Conservation (phyloP, 1,140 invertebrate species). For the Mesaphorura yosii region DNA sequence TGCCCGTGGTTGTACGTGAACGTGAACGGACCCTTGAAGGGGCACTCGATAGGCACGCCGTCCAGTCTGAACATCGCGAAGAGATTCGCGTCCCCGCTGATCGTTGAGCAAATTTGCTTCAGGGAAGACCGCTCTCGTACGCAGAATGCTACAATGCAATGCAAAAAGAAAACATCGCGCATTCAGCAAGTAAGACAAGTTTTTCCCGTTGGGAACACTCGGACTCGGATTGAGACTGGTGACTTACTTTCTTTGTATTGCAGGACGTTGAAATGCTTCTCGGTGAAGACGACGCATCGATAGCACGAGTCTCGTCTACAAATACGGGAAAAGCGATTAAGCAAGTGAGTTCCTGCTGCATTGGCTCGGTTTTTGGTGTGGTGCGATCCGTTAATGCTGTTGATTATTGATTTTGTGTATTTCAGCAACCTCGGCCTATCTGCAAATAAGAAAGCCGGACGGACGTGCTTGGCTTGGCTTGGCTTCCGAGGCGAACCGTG, state of each 20-base stretch:
- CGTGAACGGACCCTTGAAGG: conserved; percentile 63
- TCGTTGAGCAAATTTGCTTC: conserved; percentile 64
- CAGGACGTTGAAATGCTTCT: conserved; percentile 51
- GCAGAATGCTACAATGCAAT: conserved; percentile 58
- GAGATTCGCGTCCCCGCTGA: conserved; percentile 72
- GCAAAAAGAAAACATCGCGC: conserved; percentile 15
- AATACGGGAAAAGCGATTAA: neutral
- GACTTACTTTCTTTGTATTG: conserved; percentile 56
- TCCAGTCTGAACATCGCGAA: conserved; percentile 79
- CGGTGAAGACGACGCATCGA: conserved; percentile 50
- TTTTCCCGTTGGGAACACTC: no score
- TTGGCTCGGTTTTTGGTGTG: no score
- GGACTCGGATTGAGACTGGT: no score
- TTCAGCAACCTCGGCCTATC: no score
- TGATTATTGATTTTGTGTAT: no score
- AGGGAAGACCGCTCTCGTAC: conserved; percentile 55
- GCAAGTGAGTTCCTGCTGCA: no score
- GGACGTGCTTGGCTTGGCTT: neutral
- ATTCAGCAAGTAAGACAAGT: no score
- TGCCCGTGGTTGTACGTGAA: conserved; percentile 71
- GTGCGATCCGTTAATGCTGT: no score
- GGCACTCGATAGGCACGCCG: conserved; percentile 64
- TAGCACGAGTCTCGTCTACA: conserved; percentile 43
- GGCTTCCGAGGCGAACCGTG: neutral
- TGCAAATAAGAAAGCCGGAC: no score